phyloP scores from a whole-genome alignment of 2,888 invertebrate species.

The Nasonovia ribisnigri region DNA sequence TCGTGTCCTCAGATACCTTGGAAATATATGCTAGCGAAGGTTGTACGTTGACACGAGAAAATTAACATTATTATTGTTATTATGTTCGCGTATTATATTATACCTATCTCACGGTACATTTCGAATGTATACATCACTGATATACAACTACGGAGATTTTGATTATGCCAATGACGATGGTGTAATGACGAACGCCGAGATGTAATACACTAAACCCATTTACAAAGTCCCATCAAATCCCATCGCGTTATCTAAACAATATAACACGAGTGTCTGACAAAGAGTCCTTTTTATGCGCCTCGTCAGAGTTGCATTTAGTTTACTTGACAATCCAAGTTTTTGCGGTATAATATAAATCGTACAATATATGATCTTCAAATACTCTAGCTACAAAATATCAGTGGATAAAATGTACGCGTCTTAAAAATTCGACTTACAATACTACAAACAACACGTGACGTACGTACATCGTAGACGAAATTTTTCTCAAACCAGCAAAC shows the following conservation, averaged over 20 bases:
- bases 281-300: neutral
- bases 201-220: neutral
- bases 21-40: neutral
- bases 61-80: slow-evolving; percentile 27
- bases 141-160: neutral
- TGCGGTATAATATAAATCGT: neutral
- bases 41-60: slow-evolving; percentile 37
- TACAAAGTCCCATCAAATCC: neutral
- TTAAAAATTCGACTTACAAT: neutral
- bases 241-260: neutral
- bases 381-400: neutral
- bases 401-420: neutral
- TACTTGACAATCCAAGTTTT: neutral
- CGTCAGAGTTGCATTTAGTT: neutral
- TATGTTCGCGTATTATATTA: neutral
- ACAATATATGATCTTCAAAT: neutral
- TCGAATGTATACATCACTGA: neutral
- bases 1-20: slow-evolving; percentile 39
- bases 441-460: neutral
- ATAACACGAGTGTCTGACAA: neutral
- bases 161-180: neutral
- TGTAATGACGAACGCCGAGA: neutral
- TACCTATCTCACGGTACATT: neutral
- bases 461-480: neutral
- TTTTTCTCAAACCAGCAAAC: neutral